phyloP scores from a whole-genome alignment of 2,113 vertebrate species.

The Catharus fuscescens region DNA sequence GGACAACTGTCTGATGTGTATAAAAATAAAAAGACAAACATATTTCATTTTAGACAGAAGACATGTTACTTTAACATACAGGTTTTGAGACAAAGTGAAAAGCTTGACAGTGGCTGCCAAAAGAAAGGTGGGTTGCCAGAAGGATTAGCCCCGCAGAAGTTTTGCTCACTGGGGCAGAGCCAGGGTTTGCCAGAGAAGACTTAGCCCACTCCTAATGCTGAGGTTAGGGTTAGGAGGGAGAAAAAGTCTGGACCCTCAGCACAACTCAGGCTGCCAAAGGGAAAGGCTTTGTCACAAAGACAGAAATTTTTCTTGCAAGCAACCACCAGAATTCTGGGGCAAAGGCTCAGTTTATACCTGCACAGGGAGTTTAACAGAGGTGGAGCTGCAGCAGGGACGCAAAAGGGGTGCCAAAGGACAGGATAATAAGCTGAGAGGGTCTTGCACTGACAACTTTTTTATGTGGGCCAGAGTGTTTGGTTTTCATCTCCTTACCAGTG shows the following conservation, averaged over 20 bases:
- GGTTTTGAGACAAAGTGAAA: neutral
- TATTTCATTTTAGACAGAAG: slow-evolving; percentile 8
- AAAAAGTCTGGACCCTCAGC: neutral
- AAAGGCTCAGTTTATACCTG: neutral
- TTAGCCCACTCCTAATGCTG: neutral
- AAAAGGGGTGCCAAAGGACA: neutral
- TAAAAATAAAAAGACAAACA: neutral
- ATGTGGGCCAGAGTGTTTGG: neutral
- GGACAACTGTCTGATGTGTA: neutral
- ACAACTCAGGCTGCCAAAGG: neutral
- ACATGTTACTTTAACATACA: neutral
- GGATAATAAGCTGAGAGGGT: neutral
- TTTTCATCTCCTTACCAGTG: neutral
- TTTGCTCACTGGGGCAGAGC: neutral
- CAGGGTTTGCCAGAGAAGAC: neutral
- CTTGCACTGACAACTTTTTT: neutral
- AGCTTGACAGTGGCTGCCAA: neutral
- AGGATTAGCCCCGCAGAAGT: neutral
- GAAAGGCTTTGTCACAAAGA: neutral
- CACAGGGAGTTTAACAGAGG: neutral
- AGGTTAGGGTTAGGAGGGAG: neutral
- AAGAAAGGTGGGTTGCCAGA: neutral
- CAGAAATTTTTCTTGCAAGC: neutral
- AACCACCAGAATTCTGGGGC: neutral
- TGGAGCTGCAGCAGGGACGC: neutral